Evolutionary conservation across 2,888 invertebrate genomes (phyloP).

Genomic region (Acronicta leporina): DNA sequence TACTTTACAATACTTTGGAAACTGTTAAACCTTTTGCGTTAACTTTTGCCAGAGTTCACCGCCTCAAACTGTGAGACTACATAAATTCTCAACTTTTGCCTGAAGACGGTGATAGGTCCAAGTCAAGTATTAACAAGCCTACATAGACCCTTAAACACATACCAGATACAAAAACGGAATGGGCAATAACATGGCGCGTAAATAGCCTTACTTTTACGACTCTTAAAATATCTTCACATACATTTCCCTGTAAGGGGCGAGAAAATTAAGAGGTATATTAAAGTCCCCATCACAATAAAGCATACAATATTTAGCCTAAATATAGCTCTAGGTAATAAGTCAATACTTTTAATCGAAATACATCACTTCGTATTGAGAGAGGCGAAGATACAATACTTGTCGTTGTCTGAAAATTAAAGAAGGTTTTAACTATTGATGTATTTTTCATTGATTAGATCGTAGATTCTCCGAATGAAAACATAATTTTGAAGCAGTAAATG

Average conservation of each 20-base stretch:
- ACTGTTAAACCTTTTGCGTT: not conserved
- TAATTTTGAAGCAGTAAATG: not conserved
- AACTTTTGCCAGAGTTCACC: conserved; percentile 1
- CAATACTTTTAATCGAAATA: not conserved
- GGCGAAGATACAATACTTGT: not conserved
- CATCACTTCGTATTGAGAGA: not conserved
- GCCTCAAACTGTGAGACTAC: conserved; percentile 3
- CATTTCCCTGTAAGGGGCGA: conserved; percentile 34
- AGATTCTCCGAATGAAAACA: not conserved
- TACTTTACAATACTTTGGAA: not conserved
- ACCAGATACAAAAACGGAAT: conserved; percentile 62
- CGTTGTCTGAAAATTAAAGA: too few relatives aligned
- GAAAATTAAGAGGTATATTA: conserved; percentile 25
- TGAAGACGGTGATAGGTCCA: conserved; percentile 41
- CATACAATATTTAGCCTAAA: not conserved
- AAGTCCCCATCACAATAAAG: not conserved
- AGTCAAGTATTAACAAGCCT: conserved; percentile 50
- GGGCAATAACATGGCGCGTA: conserved; percentile 57
- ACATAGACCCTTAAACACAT: conserved; percentile 59
- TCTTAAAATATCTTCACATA: conserved; percentile 47
- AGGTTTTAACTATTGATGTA: too few relatives aligned
- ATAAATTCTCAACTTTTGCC: conserved; percentile 35
- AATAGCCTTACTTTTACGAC: conserved; percentile 54
- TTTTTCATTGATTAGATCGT: too few relatives aligned
- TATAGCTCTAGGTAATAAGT: not conserved